Evolutionary conservation across 1,140 invertebrate species (phyloP).

Genomic region (Limonius californicus): DNA sequence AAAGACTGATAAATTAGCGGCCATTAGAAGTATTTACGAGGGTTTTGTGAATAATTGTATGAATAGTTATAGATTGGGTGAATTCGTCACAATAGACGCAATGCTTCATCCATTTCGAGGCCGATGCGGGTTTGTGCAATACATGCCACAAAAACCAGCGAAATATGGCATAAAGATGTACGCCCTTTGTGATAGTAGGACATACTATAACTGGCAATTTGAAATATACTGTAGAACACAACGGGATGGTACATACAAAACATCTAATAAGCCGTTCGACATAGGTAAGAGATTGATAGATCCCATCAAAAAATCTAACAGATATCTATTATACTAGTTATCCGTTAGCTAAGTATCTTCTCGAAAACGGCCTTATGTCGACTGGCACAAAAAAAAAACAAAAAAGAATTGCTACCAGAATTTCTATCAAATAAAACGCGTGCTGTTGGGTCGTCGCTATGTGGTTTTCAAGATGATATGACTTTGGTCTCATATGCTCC

Average conservation of each 20-base stretch:
- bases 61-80: constrained; percentile 21
- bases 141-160: constrained; percentile 13
- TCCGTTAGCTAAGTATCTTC: constrained; percentile 31
- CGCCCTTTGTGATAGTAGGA: constrained; percentile 1
- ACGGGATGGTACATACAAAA: constrained; percentile 30
- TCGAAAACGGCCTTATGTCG: background rate
- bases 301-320: constrained; percentile 30
- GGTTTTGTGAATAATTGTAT: constrained; percentile 30
- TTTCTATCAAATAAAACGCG: background rate
- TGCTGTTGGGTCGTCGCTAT: background rate
- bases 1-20: constrained; percentile 37
- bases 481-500: background rate
- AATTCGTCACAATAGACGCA: constrained; percentile 21
- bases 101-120: constrained; percentile 22
- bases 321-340: constrained; percentile 42
- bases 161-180: constrained; percentile 18
- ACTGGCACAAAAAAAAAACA: constrained; percentile 37
- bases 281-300: background rate
- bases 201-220: constrained; percentile 26
- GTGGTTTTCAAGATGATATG: background rate
- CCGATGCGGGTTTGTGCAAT: constrained; percentile 9
- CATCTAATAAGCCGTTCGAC: background rate
- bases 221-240: constrained; percentile 43
- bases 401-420: constrained; percentile 28
- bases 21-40: constrained; percentile 27